Conservation (phyloP, 2,113 vertebrate genomes). For the Procapra przewalskii region DNA sequence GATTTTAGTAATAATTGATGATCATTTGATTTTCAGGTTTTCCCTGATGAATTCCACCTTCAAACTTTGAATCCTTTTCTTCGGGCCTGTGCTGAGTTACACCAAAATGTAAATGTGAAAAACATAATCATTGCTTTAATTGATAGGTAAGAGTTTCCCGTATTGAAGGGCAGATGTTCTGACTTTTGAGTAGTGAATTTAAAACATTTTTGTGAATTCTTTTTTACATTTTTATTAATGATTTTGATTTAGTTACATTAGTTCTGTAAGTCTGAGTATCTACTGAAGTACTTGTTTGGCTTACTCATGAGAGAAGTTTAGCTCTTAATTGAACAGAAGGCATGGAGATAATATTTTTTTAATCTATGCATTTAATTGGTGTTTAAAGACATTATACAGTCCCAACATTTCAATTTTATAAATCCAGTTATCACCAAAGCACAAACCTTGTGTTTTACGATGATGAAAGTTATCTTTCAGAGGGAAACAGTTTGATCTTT, state of each 20-base stretch:
- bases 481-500: neutral
- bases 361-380: neutral
- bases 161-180: neutral
- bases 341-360: neutral
- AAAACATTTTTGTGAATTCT: neutral
- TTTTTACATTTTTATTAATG: neutral
- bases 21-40: constrained; percentile 86
- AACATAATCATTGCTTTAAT: constrained; percentile 99
- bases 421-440: neutral
- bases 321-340: neutral
- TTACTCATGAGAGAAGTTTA: neutral
- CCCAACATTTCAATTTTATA: neutral
- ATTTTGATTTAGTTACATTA: neutral
- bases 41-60: constrained; percentile 98
- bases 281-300: neutral
- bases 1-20: neutral
- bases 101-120: constrained; percentile 99
- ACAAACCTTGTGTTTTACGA: neutral
- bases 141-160: constrained; percentile 87
- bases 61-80: constrained; percentile 98
- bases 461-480: neutral
- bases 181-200: neutral
- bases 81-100: constrained; percentile 95
- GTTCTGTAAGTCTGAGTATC: neutral
- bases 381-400: neutral